phyloP scores from a whole-genome alignment of 2,888 invertebrate genomes.

The Tenthredo distinguenda region DNA sequence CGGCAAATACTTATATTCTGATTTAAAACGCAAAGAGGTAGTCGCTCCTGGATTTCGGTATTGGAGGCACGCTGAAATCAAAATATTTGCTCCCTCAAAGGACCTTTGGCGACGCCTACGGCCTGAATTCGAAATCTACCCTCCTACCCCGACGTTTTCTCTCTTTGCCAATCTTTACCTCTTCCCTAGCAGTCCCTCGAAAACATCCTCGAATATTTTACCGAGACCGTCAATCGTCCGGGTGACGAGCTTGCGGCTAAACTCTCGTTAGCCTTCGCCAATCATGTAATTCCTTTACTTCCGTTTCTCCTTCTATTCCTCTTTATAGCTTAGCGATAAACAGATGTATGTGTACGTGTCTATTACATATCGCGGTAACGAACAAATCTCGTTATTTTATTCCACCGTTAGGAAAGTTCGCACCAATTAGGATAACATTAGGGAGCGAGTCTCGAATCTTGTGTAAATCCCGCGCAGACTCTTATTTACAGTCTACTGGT shows the following conservation, averaged over 20 bases:
- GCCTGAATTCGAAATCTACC: constrained; percentile 50
- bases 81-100: constrained; percentile 52
- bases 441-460: background rate
- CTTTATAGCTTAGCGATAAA: background rate
- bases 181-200: constrained; percentile 6
- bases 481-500: constrained; percentile 34
- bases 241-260: constrained; percentile 32
- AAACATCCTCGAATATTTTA: constrained; percentile 42
- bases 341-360: background rate
- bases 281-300: background rate
- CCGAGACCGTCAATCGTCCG: constrained; percentile 21
- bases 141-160: constrained; percentile 25
- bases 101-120: constrained; percentile 52
- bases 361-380: background rate
- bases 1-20: constrained; percentile 51
- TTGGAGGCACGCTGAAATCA: constrained; percentile 52
- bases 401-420: background rate
- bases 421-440: background rate
- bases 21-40: constrained; percentile 52
- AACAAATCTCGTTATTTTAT: constrained; percentile 10
- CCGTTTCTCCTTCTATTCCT: background rate
- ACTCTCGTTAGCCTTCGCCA: constrained; percentile 15
- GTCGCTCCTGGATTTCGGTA: constrained; percentile 40
- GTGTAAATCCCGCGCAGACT: background rate
- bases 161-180: constrained; percentile 45